These are phyloP conservation scores for Brachynemurus nebulosus DNA, from an alignment of 2,888 invertebrate genomes.

Conservation along the genomic window DNA sequence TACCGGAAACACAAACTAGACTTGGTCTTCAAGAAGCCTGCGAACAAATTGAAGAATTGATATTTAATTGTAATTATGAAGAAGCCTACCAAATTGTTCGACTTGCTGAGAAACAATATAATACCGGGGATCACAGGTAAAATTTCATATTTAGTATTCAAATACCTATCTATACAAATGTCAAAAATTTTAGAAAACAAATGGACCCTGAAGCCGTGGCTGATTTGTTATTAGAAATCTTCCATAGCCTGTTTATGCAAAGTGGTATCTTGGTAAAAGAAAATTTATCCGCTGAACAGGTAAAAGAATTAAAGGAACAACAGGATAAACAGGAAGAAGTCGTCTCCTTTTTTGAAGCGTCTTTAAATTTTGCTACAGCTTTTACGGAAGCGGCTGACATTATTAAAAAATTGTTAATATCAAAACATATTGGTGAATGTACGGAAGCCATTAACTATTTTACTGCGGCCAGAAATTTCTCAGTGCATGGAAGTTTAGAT, in stretches of 20 bases:
- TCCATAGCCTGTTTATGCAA: constrained; percentile 20
- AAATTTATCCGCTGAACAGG: not conserved
- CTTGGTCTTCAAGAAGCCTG: not conserved
- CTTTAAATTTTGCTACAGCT: constrained; percentile 30
- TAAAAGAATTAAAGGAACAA: not conserved
- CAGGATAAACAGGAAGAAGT: constrained; percentile 3
- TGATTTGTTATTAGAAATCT: constrained; percentile 18
- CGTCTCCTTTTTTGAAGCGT: constrained; percentile 1
- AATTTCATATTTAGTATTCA: not conserved
- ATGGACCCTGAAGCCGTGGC: constrained; percentile 18
- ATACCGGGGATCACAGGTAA: constrained; percentile 12
- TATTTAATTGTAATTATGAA: constrained; percentile 33
- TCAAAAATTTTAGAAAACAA: constrained; percentile 12
- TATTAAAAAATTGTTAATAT: constrained; percentile 60
- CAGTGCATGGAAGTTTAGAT: constrained; percentile 53
- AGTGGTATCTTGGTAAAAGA: not conserved
- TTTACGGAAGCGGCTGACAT: constrained; percentile 42
- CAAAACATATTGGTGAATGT: constrained; percentile 62
- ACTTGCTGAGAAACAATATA: constrained; percentile 34
- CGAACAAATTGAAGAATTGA: not conserved
- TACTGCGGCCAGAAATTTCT: constrained; percentile 63
- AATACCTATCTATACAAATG: not conserved
- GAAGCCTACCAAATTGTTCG: constrained; percentile 39
- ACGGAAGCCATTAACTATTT: constrained; percentile 83
- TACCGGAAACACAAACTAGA: not conserved